Percentiles rank a stretch among this genome's conserved stretches.
These are phyloP conservation scores for Oenanthe melanoleuca DNA, from an alignment of 2,113 vertebrate genomes.

Conservation along the genomic window DNA sequence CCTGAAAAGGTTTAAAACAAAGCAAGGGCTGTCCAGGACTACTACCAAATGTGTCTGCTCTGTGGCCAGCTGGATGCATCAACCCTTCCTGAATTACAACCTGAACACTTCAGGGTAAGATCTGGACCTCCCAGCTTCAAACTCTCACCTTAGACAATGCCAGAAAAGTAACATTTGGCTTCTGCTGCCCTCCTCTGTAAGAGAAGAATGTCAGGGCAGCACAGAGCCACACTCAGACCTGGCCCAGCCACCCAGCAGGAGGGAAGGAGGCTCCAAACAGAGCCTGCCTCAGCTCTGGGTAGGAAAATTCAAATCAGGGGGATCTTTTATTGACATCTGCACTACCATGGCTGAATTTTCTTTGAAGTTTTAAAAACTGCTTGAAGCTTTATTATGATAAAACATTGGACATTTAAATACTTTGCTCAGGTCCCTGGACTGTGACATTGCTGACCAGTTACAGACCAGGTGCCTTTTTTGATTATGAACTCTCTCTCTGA, in stretches of 20 bases:
- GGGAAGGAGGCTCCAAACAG: not conserved
- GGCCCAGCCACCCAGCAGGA: not conserved
- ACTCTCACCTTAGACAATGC: not conserved
- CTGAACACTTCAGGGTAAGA: not conserved
- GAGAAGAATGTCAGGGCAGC: not conserved
- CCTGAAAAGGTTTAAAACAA: not conserved
- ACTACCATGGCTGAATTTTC: not conserved
- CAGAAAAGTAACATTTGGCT: not conserved
- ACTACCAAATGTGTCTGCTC: not conserved
- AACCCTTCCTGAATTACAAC: not conserved
- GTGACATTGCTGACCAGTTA: not conserved
- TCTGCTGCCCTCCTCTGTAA: not conserved
- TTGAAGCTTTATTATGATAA: not conserved
- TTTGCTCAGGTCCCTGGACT: not conserved
- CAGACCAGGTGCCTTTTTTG: not conserved
- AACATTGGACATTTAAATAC: not conserved
- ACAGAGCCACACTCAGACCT: rapidly evolving
- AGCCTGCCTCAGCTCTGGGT: not conserved
- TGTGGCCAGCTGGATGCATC: not conserved
- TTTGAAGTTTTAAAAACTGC: not conserved
- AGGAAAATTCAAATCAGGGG: not conserved
- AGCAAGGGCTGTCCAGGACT: rapidly evolving
- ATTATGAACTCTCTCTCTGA: not conserved
- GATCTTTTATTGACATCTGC: not conserved
- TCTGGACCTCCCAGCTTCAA: not conserved